These are phyloP conservation scores for Drosophila nigromelanica DNA, from an alignment of 1,140 invertebrate genomes.

Conservation along the genomic window DNA sequence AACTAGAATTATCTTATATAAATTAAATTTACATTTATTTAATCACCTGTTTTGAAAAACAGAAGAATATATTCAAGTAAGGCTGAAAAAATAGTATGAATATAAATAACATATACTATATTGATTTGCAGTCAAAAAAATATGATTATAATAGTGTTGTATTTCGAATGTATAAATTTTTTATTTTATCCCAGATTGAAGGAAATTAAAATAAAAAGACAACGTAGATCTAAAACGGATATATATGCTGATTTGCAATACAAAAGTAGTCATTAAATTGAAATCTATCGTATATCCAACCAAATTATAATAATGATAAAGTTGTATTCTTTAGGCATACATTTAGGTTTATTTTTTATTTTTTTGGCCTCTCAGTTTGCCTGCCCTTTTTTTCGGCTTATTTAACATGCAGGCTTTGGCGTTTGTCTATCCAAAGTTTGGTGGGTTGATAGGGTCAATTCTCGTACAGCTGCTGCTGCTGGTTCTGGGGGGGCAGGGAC, in stretches of 20 bases:
- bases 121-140: no score
- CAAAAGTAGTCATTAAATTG: no score
- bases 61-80: no score
- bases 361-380: not conserved
- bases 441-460: slow-evolving; percentile 27
- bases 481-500: not conserved
- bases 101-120: no score
- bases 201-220: no score
- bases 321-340: not conserved
- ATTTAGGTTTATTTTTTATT: not conserved
- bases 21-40: no score
- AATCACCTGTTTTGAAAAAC: no score
- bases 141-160: not conserved
- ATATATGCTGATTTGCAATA: no score
- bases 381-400: slow-evolving; percentile 46
- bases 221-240: no score
- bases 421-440: slow-evolving; percentile 47
- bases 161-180: not conserved
- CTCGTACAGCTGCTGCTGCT: not conserved
- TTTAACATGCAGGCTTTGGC: slow-evolving; percentile 77
- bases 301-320: not conserved
- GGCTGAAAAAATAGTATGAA: no score
- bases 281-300: no score
- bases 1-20: no score
- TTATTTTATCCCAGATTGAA: not conserved